These are phyloP conservation scores for Chymomyza procnemis DNA, from an alignment of 2,888 invertebrate genomes.

Conservation along the genomic window DNA sequence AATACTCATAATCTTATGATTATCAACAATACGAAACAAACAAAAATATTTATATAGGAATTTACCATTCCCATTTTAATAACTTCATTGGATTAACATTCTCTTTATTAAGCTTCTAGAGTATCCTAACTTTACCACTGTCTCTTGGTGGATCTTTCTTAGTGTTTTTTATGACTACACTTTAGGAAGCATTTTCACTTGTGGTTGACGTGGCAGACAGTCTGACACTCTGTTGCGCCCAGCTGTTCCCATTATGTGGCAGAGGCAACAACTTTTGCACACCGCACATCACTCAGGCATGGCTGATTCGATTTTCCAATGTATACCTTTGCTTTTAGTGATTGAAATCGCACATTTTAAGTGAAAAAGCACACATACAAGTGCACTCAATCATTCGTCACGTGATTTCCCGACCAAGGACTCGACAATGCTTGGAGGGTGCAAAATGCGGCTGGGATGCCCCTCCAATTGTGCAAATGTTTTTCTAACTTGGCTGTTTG, in stretches of 20 bases:
- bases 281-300: conserved; percentile 46
- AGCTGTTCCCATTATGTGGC: conserved; percentile 8
- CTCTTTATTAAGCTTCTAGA: too few relatives aligned
- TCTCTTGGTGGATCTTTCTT: conserved; percentile 13
- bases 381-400: conserved; percentile 73
- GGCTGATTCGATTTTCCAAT: conserved; percentile 63
- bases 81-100: too few relatives aligned
- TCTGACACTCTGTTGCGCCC: conserved; percentile 9
- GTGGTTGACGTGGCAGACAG: conserved; percentile 5
- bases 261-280: conserved; percentile 16
- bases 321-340: conserved; percentile 69
- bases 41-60: too few relatives aligned
- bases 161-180: neutral
- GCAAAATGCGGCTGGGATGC: neutral
- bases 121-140: neutral
- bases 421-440: neutral
- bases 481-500: conserved; percentile 20
- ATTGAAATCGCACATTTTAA: conserved; percentile 73
- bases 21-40: too few relatives aligned
- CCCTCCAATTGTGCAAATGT: conserved; percentile 35
- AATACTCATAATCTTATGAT: too few relatives aligned
- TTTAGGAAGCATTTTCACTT: neutral
- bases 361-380: conserved; percentile 69
- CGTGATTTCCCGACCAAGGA: conserved; percentile 49
- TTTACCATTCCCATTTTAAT: too few relatives aligned